Evolutionary conservation across 1,140 invertebrate species (phyloP), one percentile per base, ranked within the genome.

Genomic region (Meloidogyne hapla): DNA sequence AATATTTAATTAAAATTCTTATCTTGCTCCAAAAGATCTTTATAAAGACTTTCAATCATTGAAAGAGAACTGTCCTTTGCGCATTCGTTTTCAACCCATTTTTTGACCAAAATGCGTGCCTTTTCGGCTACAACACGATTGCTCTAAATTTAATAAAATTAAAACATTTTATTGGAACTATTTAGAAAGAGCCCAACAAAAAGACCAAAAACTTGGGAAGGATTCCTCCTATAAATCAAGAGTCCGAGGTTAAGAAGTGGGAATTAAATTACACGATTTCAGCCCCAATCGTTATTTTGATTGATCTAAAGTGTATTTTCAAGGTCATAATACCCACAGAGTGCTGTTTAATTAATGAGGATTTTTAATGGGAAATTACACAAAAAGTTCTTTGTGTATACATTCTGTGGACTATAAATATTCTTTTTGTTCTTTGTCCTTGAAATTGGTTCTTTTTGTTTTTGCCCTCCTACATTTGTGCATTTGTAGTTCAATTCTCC

Each of bases 71-170:
- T 91, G 89, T 98, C 95, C 78, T 89, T 91, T 88, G 93, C 94
- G 87, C 97, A 98, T 87, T 98, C 95, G 79, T 92, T 92, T 80
- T 97, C 94, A 0, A 92, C 92, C 96, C 96, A 99, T 87, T 93
- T 94, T 87, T 94, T 95, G 13, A 99, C 89, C 72, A 94, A 88
- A 61, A 89, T 89, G 79, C 92, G 92, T 77, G 95, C 90, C 88
- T 93, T 94, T 85, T 94, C 91, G 66, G 91, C 90, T 6, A 96
- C 92, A 85, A 92, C 89, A 56, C 88, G 88, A 82, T 90, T 89
- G 71, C 88, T 88, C 89, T 90, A 80, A 28, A 87, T 84, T 76
- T 40, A 15, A 12, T 56, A 12, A 28, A 33, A 38, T 69, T 69
- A 42, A 15, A 23, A 45, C 28, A 25, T n/a, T n/a, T n/a, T n/a